These are phyloP conservation scores for Morelia viridis DNA, from an alignment of 2,797 vertebrate species.

Conservation along the genomic window DNA sequence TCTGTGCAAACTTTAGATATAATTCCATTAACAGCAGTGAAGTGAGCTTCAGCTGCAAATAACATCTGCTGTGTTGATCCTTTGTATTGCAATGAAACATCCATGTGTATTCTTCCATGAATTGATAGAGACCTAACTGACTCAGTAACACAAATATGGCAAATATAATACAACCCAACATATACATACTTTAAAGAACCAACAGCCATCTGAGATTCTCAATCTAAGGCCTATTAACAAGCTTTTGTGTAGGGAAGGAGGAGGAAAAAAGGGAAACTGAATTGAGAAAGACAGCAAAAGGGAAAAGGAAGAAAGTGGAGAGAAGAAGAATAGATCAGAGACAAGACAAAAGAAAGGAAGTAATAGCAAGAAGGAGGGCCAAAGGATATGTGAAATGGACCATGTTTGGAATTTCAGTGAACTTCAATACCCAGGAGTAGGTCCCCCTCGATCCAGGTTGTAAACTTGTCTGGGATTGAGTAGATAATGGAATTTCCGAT, in stretches of 20 bases:
- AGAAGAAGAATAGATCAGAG: rapidly evolving
- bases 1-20: neutral
- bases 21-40: neutral
- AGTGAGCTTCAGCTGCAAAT: neutral
- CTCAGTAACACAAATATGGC: neutral
- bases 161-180: neutral
- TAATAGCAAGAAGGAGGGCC: neutral
- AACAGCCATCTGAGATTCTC: constrained; percentile 2
- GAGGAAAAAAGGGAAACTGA: neutral
- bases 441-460: constrained; percentile 89
- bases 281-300: neutral
- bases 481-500: constrained; percentile 93
- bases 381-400: neutral
- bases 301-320: neutral
- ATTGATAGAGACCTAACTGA: neutral
- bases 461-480: constrained; percentile 95
- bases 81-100: constrained; percentile 4
- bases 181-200: neutral
- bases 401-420: rapidly evolving
- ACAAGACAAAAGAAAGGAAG: neutral
- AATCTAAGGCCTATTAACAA: constrained; percentile 7
- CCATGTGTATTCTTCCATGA: neutral
- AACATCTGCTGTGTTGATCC: neutral
- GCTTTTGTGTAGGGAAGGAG: neutral
- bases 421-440: constrained; percentile 80